Percentiles rank a stretch among this genome's conserved stretches.
phyloP scores from a whole-genome alignment of 1,140 invertebrate genomes.

The Aphelenchoides fujianensis region DNA sequence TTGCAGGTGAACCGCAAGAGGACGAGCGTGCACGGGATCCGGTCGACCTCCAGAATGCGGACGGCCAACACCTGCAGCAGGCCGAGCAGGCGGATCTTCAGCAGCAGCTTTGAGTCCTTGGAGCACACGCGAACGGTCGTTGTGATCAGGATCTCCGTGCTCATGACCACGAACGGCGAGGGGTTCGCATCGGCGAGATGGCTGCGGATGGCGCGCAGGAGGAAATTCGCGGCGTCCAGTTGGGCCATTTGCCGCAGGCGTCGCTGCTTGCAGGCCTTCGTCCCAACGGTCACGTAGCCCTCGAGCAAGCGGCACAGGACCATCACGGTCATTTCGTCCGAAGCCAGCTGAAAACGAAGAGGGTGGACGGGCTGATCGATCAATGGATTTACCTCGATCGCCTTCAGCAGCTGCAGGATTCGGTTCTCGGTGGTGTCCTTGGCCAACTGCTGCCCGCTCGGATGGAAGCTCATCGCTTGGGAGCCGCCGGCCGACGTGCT shows the following conservation, averaged over 20 bases:
- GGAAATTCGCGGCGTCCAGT: slow-evolving; percentile 32
- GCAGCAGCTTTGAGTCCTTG: slow-evolving; percentile 41
- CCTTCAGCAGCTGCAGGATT: slow-evolving; percentile 27
- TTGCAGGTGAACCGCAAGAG: slow-evolving; percentile 29
- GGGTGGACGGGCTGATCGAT: background rate
- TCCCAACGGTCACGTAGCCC: slow-evolving; percentile 18
- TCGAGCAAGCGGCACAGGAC: slow-evolving; percentile 17
- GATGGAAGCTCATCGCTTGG: no score
- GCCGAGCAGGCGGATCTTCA: slow-evolving; percentile 47
- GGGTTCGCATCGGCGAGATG: slow-evolving; percentile 27
- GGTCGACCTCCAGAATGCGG: slow-evolving; percentile 34
- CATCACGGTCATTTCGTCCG: slow-evolving; percentile 10
- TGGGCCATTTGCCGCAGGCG: slow-evolving; percentile 20
- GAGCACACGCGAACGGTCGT: background rate
- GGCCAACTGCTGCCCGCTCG: background rate
- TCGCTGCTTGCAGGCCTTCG: background rate
- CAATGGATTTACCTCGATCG: slow-evolving; percentile 28
- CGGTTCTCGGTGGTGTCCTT: slow-evolving; percentile 20
- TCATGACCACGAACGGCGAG: slow-evolving; percentile 35
- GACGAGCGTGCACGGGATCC: slow-evolving; percentile 20
- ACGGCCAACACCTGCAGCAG: slow-evolving; percentile 33
- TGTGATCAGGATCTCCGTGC: slow-evolving; percentile 24
- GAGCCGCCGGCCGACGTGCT: background rate
- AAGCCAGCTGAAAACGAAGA: slow-evolving; percentile 27
- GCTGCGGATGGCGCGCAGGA: slow-evolving; percentile 23